Conservation (phyloP, 1,140 invertebrate genomes). For the Chironomus tepperi region DNA sequence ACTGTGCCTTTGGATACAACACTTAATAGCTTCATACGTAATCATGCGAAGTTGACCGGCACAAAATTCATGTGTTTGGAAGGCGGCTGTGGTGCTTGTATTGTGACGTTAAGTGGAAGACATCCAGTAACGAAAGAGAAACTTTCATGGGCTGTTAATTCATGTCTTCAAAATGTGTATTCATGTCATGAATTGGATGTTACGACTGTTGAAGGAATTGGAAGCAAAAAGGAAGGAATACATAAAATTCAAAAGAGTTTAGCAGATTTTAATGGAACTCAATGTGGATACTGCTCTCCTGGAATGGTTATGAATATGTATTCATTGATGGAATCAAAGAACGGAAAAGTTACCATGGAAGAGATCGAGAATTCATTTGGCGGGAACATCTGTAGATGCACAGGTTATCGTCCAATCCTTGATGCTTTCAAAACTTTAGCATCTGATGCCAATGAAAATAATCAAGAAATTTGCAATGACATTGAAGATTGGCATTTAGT, state of each 20-base stretch:
- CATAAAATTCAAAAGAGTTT: conserved; percentile 53
- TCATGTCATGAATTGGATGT: conserved; percentile 61
- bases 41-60: conserved; percentile 45
- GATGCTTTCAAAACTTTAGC: conserved; percentile 65
- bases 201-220: conserved; percentile 65
- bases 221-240: conserved; percentile 53
- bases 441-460: conserved; percentile 43
- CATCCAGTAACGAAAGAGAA: conserved; percentile 40
- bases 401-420: conserved; percentile 70
- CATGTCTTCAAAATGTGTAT: conserved; percentile 30
- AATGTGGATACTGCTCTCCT: conserved; percentile 61
- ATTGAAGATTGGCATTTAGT: conserved; percentile 45
- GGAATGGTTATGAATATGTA: conserved; percentile 68
- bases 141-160: conserved; percentile 53
- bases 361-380: conserved; percentile 60
- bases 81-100: conserved; percentile 59
- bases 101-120: conserved; percentile 44
- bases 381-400: conserved; percentile 72
- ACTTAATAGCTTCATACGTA: conserved; percentile 45
- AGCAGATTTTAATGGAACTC: conserved; percentile 57
- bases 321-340: conserved; percentile 40
- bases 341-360: conserved; percentile 44
- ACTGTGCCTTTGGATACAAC: conserved; percentile 34
- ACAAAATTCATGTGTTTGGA: conserved; percentile 56
- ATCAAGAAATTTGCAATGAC: conserved; percentile 42